A percentile compares a stretch with the other conserved stretches of the same genome.
Conservation (phyloP, 2,113 vertebrate species). For the Nothoprocta pentlandii region DNA sequence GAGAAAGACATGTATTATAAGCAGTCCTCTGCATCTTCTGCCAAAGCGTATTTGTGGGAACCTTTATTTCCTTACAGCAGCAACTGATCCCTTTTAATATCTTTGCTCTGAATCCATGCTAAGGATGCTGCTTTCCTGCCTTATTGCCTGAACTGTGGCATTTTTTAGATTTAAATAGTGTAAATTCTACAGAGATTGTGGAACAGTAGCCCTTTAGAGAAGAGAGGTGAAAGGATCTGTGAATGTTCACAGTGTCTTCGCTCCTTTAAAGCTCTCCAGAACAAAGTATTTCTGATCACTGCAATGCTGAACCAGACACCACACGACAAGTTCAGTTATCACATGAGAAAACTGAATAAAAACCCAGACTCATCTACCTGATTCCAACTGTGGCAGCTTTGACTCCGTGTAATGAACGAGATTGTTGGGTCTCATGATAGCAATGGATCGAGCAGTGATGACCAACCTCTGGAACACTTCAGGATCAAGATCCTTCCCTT, state of each 20-base stretch:
- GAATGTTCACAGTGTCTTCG: neutral
- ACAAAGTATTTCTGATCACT: neutral
- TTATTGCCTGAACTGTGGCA: neutral
- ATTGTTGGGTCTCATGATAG: constrained; percentile 97
- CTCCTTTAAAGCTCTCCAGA: too few species aligned
- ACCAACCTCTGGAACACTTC: constrained; percentile 98
- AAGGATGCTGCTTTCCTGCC: neutral
- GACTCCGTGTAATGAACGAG: constrained; percentile 96
- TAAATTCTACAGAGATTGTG: neutral
- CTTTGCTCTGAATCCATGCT: neutral
- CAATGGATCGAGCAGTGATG: constrained; percentile 96
- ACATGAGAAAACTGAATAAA: neutral
- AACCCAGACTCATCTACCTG: constrained; percentile 78
- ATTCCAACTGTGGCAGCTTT: constrained; percentile 84
- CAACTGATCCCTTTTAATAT: neutral
- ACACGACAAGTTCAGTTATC: neutral
- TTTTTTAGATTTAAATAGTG: neutral
- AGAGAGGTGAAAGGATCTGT: neutral
- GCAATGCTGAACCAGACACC: fast-evolving
- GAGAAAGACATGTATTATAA: neutral
- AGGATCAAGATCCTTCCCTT: constrained; percentile 93
- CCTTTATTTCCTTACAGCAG: too few species aligned
- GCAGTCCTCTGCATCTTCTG: neutral
- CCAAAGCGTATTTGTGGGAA: neutral
- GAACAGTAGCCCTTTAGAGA: too few species aligned